Evolutionary conservation across 2,888 invertebrate species (phyloP).

Genomic region (Omphaloscelis lunosa): DNA sequence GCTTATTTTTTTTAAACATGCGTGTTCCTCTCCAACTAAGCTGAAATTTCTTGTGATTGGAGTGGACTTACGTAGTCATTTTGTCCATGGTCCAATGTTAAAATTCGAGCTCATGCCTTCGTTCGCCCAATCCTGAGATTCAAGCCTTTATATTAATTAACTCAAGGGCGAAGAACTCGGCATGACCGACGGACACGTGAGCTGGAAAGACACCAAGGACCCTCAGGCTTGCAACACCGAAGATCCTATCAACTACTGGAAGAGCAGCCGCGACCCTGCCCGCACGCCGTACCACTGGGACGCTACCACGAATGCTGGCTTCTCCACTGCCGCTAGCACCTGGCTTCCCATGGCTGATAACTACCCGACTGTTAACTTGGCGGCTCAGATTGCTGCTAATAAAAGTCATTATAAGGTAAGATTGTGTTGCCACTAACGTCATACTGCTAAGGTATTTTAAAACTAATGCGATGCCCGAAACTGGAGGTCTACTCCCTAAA

Average conservation of each 20-base stretch:
- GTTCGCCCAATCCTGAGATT: background rate
- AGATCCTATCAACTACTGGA: slow-evolving; percentile 90
- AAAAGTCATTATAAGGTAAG: slow-evolving; percentile 90
- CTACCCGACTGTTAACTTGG: slow-evolving; percentile 91
- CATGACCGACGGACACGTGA: slow-evolving; percentile 92
- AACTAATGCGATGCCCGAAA: background rate
- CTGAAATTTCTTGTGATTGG: background rate
- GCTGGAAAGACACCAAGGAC: slow-evolving; percentile 92
- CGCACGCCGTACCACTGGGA: slow-evolving; percentile 93
- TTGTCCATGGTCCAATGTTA: background rate
- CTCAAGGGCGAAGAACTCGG: slow-evolving; percentile 95
- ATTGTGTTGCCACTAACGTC: background rate
- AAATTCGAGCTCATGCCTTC: background rate
- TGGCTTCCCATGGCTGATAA: slow-evolving; percentile 92
- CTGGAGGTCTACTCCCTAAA: too few relatives aligned
- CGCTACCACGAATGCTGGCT: slow-evolving; percentile 87
- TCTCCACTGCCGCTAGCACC: slow-evolving; percentile 82
- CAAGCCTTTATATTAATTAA: background rate
- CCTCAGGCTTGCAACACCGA: slow-evolving; percentile 92
- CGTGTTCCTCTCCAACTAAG: background rate
- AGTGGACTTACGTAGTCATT: background rate
- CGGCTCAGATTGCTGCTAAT: slow-evolving; percentile 79
- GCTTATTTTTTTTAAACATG: background rate
- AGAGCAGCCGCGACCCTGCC: slow-evolving; percentile 91
- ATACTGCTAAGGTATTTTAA: background rate